phyloP scores from a whole-genome alignment of 2,888 invertebrate genomes.

The Iselma pallidipennis region DNA sequence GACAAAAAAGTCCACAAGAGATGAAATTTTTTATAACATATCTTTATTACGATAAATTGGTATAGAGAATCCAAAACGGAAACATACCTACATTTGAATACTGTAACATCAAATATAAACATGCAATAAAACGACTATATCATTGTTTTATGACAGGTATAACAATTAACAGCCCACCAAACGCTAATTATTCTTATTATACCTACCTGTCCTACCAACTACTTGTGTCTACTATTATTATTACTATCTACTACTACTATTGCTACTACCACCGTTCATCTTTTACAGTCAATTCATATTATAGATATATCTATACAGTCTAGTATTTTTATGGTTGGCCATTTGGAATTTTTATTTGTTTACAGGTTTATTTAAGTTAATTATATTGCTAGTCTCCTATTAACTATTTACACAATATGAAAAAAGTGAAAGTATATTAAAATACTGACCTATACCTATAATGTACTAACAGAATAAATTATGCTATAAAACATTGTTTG shows the following conservation, averaged over 20 bases:
- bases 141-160: slow-evolving; percentile 49
- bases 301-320: slow-evolving; percentile 8
- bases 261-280: slow-evolving; percentile 37
- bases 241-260: too few species aligned
- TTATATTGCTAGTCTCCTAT: slow-evolving; percentile 49
- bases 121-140: slow-evolving; percentile 49
- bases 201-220: slow-evolving; percentile 31
- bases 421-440: slow-evolving; percentile 52
- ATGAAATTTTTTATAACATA: slow-evolving; percentile 28
- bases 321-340: slow-evolving; percentile 47
- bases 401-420: slow-evolving; percentile 54
- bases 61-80: slow-evolving; percentile 38
- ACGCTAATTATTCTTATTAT: slow-evolving; percentile 49
- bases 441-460: slow-evolving; percentile 49
- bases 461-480: slow-evolving; percentile 42
- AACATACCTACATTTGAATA: slow-evolving; percentile 36
- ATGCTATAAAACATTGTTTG: slow-evolving; percentile 54
- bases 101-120: slow-evolving; percentile 42
- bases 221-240: too few species aligned
- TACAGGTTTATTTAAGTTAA: slow-evolving; percentile 54
- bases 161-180: slow-evolving; percentile 49
- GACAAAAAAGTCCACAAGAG: too few species aligned
- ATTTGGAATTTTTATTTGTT: slow-evolving; percentile 53
- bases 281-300: slow-evolving; percentile 29
- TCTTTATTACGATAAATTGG: slow-evolving; percentile 33